Percentiles rank a stretch among this genome's conserved stretches.
Conservation (phyloP, 2,888 invertebrate genomes). For the Spilarctia lutea region DNA sequence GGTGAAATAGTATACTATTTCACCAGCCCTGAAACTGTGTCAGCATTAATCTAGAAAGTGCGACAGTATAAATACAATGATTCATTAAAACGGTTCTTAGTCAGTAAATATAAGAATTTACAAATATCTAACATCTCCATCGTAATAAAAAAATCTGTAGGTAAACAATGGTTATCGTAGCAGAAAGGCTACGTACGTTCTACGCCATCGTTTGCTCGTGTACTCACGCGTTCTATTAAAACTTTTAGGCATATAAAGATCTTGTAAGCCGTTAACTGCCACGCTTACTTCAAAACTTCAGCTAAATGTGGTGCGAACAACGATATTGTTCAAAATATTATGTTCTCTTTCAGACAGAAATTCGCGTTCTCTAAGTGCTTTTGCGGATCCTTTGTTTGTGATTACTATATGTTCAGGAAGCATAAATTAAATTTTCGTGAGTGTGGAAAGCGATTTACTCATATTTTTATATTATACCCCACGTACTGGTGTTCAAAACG, state of each 20-base stretch:
- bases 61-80: background rate
- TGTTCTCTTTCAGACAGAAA: slow-evolving; percentile 26
- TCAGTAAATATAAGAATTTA: background rate
- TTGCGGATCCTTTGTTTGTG: slow-evolving; percentile 19
- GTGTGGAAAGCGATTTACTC: background rate
- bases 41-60: background rate
- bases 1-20: no score
- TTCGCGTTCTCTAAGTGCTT: slow-evolving; percentile 23
- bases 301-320: slow-evolving; percentile 40
- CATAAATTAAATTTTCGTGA: background rate
- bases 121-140: background rate
- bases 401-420: slow-evolving; percentile 5
- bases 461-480: slow-evolving; percentile 5
- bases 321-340: slow-evolving; percentile 43
- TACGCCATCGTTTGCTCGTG: slow-evolving; percentile 9
- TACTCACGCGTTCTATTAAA: slow-evolving; percentile 48
- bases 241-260: slow-evolving; percentile 41
- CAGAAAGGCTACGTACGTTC: background rate
- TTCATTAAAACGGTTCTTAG: no score
- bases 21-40: no score
- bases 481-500: background rate
- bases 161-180: background rate
- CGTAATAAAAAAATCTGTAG: background rate
- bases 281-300: slow-evolving; percentile 33
- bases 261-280: slow-evolving; percentile 43